phyloP scores from a whole-genome alignment of 2,113 vertebrate genomes.

The Mohoua ochrocephala region DNA sequence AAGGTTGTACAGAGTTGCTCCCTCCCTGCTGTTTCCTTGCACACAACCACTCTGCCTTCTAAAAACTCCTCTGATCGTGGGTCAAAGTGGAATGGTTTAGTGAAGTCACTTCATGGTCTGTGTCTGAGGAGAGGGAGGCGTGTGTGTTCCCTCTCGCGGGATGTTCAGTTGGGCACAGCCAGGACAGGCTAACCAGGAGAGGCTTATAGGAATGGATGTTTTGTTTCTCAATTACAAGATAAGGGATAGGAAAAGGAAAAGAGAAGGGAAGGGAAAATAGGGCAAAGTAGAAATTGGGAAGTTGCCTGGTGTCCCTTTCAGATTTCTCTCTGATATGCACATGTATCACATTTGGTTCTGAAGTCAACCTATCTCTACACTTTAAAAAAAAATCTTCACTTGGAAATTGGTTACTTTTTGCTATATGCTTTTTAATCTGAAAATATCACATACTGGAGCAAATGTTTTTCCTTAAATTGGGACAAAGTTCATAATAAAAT shows the following conservation, averaged over 20 bases:
- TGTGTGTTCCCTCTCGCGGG: neutral
- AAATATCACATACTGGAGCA: neutral
- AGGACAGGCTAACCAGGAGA: neutral
- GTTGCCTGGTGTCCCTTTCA: neutral
- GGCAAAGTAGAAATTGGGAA: neutral
- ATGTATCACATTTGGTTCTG: neutral
- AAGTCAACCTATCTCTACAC: neutral
- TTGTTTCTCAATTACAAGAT: neutral
- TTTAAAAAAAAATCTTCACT: neutral
- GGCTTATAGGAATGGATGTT: neutral
- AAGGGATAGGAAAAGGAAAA: neutral
- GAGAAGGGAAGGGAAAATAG: neutral
- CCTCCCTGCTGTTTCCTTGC: neutral
- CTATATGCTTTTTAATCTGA: neutral
- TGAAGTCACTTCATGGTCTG: neutral
- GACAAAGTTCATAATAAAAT: neutral
- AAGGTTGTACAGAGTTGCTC: neutral
- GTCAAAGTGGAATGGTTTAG: neutral
- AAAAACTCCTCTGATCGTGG: neutral
- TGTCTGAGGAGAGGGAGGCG: neutral
- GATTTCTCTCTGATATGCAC: neutral
- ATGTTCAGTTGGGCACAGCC: accelerated
- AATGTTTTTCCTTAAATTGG: neutral
- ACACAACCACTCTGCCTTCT: neutral
- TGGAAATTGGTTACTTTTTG: neutral